Percentiles rank a stretch among this genome's conserved stretches.
phyloP scores from a whole-genome alignment of 2,888 invertebrate species.

The Lochmaea crataegi region DNA sequence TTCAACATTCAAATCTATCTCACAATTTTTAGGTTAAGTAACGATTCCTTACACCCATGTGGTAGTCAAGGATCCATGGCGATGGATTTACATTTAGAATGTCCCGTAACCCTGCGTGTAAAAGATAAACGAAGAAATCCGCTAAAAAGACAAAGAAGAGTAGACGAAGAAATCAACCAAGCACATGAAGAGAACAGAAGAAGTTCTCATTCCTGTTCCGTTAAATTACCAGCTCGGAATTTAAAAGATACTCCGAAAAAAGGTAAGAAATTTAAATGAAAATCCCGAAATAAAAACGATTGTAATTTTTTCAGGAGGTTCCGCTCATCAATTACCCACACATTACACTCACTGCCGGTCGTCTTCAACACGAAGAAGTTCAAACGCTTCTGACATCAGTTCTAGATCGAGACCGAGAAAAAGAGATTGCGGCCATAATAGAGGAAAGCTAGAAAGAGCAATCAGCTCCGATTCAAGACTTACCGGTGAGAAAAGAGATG shows the following conservation, averaged over 20 bases:
- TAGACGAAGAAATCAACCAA: constrained; percentile 73
- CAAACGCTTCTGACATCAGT: constrained; percentile 65
- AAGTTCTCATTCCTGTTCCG: constrained; percentile 62
- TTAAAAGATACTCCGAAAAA: constrained; percentile 47
- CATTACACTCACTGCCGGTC: constrained; percentile 49
- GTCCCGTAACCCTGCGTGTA: constrained; percentile 69
- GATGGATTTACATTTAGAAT: constrained; percentile 78
- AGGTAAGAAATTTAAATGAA: constrained; percentile 36
- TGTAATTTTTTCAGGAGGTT: constrained; percentile 51
- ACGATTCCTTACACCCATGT: constrained; percentile 70
- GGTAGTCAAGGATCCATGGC: constrained; percentile 79
- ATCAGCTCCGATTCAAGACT: constrained; percentile 62
- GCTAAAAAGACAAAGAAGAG: constrained; percentile 79
- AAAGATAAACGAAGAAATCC: constrained; percentile 77
- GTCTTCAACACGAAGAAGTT: constrained; percentile 59
- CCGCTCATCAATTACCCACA: constrained; percentile 57
- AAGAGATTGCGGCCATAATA: constrained; percentile 55
- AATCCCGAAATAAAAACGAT: neutral
- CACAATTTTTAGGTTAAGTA: constrained; percentile 60
- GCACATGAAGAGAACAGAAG: constrained; percentile 53
- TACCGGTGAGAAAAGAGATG: constrained; percentile 51
- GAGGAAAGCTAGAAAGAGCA: constrained; percentile 60
- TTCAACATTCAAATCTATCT: neutral
- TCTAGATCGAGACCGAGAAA: constrained; percentile 55
- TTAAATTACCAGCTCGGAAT: constrained; percentile 53